Evolutionary conservation across 2,113 vertebrate species (phyloP).

Genomic region (Andinoacara biseriatus): DNA sequence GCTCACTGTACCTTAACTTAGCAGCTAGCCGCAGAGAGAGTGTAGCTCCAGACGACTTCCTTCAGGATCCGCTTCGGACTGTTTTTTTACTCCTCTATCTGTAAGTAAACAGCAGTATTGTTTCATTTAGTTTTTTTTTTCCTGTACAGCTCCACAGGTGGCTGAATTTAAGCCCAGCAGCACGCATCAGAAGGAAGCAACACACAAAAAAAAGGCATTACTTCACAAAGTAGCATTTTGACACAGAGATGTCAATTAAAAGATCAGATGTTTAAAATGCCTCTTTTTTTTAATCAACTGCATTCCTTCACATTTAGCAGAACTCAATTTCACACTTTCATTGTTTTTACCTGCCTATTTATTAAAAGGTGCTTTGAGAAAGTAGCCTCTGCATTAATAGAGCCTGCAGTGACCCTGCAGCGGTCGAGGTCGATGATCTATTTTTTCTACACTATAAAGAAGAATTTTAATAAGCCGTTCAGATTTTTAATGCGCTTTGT

Average conservation of each 20-base stretch:
- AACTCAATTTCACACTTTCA: constrained; percentile 34
- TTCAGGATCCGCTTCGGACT: constrained; percentile 31
- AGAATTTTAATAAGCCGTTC: constrained; percentile 32
- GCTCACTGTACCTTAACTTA: constrained; percentile 45
- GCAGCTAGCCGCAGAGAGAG: constrained; percentile 51
- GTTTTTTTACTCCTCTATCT: constrained; percentile 17
- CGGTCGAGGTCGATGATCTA: constrained; percentile 42
- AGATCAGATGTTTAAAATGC: neutral
- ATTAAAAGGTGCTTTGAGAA: constrained; percentile 70
- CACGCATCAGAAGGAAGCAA: constrained; percentile 28
- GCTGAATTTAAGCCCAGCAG: neutral
- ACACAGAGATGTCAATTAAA: neutral
- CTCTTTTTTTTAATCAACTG: constrained; percentile 35
- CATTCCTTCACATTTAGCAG: constrained; percentile 60
- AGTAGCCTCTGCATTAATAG: constrained; percentile 51
- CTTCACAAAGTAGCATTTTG: constrained; percentile 26
- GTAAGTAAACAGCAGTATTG: neutral
- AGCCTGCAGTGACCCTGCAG: neutral
- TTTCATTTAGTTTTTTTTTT: neutral
- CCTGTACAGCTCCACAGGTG: neutral
- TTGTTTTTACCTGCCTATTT: constrained; percentile 69
- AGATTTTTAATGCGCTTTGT: constrained; percentile 55
- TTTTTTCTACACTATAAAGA: constrained; percentile 52
- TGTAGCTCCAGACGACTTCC: constrained; percentile 40
- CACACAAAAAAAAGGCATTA: neutral